phyloP scores from a whole-genome alignment of 2,888 invertebrate genomes.

The Galerucella pusilla region DNA sequence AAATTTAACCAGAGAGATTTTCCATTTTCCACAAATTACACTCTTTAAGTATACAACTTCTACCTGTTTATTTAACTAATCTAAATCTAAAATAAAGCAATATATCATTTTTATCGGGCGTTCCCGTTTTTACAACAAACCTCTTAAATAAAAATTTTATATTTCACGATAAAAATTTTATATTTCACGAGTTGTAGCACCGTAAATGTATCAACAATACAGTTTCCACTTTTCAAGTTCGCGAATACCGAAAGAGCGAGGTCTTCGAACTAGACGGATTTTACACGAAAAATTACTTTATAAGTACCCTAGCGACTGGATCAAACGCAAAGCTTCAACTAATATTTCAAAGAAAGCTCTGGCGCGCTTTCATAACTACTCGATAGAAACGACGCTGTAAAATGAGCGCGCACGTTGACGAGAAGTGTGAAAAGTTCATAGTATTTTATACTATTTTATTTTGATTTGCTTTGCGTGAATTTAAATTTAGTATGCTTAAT shows the following conservation, averaged over 20 bases:
- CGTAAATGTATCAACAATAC: background rate
- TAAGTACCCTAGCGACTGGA: background rate
- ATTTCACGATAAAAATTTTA: background rate
- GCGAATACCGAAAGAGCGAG: background rate
- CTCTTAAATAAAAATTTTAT: background rate
- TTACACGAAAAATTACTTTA: background rate
- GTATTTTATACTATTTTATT: background rate
- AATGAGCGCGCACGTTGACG: conserved; percentile 9
- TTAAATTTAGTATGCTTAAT: background rate
- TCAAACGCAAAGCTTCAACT: conserved; percentile 10
- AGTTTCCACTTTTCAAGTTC: background rate
- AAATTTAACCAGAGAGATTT: no score
- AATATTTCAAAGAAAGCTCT: conserved; percentile 18
- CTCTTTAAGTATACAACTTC: background rate
- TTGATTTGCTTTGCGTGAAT: background rate
- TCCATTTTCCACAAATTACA: no score
- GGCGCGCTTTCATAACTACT: conserved; percentile 10
- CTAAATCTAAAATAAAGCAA: background rate
- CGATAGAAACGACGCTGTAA: conserved; percentile 1
- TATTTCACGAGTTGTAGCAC: background rate
- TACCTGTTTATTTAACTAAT: background rate
- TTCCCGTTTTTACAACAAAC: background rate
- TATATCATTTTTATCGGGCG: background rate
- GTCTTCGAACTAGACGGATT: conserved; percentile 9
- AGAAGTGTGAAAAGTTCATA: conserved; percentile 1